Base-by-base conservation (phyloP, 1,140 invertebrate genomes). In the Bicyclus anynana region DNA sequence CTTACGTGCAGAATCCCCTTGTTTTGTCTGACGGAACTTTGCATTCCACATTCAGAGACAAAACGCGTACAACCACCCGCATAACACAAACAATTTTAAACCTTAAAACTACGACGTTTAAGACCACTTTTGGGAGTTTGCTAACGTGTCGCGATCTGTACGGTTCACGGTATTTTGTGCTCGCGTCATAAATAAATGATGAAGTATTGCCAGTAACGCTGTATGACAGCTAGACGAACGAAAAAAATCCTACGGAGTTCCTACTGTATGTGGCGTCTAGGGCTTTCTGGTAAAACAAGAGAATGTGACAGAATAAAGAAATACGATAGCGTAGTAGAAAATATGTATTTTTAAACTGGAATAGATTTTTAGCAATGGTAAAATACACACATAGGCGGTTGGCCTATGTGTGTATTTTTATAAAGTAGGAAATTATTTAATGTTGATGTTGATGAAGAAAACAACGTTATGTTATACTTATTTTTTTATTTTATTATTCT, bases 1-100 rank as follows among this genome's bases (percentile, higher is more conserved):
- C 40, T 64, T 59, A 60, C 29, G 27, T 54, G 14, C 18, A 60
- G 35, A 64, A 52, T 47, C 58, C 52, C 46, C 42, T 55, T 59
- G 52, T 55, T 64, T 64, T 52, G 38, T 23, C 27, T 51, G 52
- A 55, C 20, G 18, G 17, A 56, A 49, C 35, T 40, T 55, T 48
- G 23, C 46, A 44, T 49, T 17, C 20, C 9, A 37, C 17, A 54
- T 27, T 35, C 13, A 17, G 18, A 27, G 37, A 59, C 27, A 59
- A 37, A 59, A 59, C 12, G 27, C 16, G 29, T 52, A 59, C 49
- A 59, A 17, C 16, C 9, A 4, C 4, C 18, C 13, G 35, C 10
- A 37, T 14, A 14, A 40, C 26, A 6, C 42, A 44, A 29, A 16
- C 14, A 35, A 21, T 50, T 38, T 23, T 21, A 20, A n/a, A 38